Conservation (phyloP, 2,888 invertebrate genomes). For the Thereva unica region DNA sequence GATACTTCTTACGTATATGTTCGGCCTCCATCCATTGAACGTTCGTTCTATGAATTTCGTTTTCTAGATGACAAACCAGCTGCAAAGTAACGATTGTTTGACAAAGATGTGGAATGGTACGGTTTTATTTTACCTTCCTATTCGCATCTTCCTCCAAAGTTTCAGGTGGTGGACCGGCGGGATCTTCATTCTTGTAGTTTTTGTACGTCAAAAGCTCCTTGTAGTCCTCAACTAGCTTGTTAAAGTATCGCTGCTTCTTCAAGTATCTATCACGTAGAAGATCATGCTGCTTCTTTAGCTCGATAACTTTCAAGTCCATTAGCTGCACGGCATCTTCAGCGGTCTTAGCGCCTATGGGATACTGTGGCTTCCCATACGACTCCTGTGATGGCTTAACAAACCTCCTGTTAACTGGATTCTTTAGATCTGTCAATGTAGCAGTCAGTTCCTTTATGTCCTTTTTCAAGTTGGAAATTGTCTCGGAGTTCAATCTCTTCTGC, state of each 20-base stretch:
- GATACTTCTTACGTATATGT: slow-evolving; percentile 76
- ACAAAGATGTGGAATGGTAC: too few relatives aligned
- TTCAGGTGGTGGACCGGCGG: slow-evolving; percentile 54
- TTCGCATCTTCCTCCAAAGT: slow-evolving; percentile 63
- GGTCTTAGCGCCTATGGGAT: slow-evolving; percentile 60
- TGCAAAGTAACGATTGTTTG: slow-evolving; percentile 49
- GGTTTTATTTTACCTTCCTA: slow-evolving; percentile 63
- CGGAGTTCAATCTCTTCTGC: slow-evolving; percentile 71
- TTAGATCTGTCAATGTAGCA: slow-evolving; percentile 59
- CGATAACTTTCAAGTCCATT: slow-evolving; percentile 69
- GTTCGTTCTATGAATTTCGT: slow-evolving; percentile 78
- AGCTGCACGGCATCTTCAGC: slow-evolving; percentile 61
- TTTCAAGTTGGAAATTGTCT: slow-evolving; percentile 72
- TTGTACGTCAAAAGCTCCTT: slow-evolving; percentile 65
- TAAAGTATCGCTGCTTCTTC: slow-evolving; percentile 65
- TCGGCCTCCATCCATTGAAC: slow-evolving; percentile 83
- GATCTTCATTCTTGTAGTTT: slow-evolving; percentile 49
- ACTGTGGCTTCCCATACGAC: slow-evolving; percentile 53
- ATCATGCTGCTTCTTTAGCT: slow-evolving; percentile 74
- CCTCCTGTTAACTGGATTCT: slow-evolving; percentile 54
- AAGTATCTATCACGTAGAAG: slow-evolving; percentile 71
- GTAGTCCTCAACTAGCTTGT: slow-evolving; percentile 65
- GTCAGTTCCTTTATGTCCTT: slow-evolving; percentile 72
- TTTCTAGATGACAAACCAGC: slow-evolving; percentile 73
- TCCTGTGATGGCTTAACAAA: slow-evolving; percentile 47